A percentile compares a stretch with the other conserved stretches of the same genome.
Conservation (phyloP, 2,888 invertebrate genomes). For the Electrophaes corylata region DNA sequence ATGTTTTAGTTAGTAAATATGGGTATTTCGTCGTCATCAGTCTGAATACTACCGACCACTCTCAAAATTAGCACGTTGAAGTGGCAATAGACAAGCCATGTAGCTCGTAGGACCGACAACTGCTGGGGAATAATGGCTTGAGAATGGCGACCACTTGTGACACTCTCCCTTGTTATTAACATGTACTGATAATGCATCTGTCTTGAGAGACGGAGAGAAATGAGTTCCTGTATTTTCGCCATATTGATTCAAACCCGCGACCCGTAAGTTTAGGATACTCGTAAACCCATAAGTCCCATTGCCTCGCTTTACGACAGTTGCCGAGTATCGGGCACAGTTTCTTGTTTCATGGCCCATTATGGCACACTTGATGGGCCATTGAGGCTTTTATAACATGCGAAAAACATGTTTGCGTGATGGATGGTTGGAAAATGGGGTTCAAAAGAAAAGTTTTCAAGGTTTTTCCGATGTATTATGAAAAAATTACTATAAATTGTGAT, state of each 20-base stretch:
- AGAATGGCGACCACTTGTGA: too few relatives aligned
- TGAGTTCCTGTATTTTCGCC: not conserved
- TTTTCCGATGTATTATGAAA: not conserved
- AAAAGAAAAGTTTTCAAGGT: not conserved
- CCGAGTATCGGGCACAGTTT: conserved; percentile 18
- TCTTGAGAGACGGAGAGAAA: too few relatives aligned
- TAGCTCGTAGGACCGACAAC: too few relatives aligned
- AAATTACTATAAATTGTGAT: not conserved
- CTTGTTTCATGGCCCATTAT: conserved; percentile 27
- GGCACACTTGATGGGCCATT: conserved; percentile 15
- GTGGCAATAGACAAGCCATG: too few relatives aligned
- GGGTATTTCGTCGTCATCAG: too few relatives aligned
- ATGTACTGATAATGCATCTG: too few relatives aligned
- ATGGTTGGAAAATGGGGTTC: conserved; percentile 2
- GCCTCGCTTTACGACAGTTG: conserved; percentile 28
- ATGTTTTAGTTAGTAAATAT: too few relatives aligned
- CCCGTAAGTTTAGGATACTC: conserved; percentile 17
- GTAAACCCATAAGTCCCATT: conserved; percentile 21
- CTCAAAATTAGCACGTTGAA: too few relatives aligned
- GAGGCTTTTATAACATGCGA: conserved; percentile 14
- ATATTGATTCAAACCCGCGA: not conserved
- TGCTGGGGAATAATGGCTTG: too few relatives aligned
- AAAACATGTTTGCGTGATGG: conserved; percentile 34
- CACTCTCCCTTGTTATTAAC: too few relatives aligned
- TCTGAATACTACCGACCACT: too few relatives aligned